Percentiles rank a stretch among this genome's conserved stretches.
These are phyloP conservation scores for Xenotilapia caudafasciata DNA, from an alignment of 2,113 vertebrate species.

Conservation along the genomic window DNA sequence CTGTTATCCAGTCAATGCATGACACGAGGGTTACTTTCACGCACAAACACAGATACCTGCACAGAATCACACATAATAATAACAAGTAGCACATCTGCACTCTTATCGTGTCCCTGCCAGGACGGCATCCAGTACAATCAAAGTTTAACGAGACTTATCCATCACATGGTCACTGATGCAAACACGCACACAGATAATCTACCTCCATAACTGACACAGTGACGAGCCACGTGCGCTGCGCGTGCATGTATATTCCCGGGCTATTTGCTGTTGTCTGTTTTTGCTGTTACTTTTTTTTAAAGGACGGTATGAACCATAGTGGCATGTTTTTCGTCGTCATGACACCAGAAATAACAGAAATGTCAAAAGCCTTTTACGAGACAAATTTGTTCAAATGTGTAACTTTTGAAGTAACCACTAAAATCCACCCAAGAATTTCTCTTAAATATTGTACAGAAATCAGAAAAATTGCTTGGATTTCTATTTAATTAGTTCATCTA, in stretches of 20 bases:
- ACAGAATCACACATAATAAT: not conserved
- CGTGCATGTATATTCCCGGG: not conserved
- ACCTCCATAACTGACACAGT: not conserved
- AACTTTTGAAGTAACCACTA: not conserved
- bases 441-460: not conserved
- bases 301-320: not conserved
- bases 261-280: not conserved
- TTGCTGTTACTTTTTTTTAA: not conserved
- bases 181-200: not conserved
- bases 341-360: not conserved
- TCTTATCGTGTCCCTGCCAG: conserved; percentile 26
- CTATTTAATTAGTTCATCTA: not conserved
- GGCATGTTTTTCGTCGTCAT: not conserved
- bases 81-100: conserved; percentile 28
- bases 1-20: conserved; percentile 4
- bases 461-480: not conserved
- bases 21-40: conserved; percentile 19
- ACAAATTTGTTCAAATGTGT: not conserved
- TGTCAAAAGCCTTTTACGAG: not conserved
- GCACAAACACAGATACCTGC: not conserved
- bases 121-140: conserved; percentile 40
- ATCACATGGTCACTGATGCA: conserved; percentile 1
- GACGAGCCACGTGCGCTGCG: not conserved
- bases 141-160: conserved; percentile 52
- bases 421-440: not conserved